Evolutionary conservation across 2,888 invertebrate genomes (phyloP).

Genomic region (Orgyia antiqua): DNA sequence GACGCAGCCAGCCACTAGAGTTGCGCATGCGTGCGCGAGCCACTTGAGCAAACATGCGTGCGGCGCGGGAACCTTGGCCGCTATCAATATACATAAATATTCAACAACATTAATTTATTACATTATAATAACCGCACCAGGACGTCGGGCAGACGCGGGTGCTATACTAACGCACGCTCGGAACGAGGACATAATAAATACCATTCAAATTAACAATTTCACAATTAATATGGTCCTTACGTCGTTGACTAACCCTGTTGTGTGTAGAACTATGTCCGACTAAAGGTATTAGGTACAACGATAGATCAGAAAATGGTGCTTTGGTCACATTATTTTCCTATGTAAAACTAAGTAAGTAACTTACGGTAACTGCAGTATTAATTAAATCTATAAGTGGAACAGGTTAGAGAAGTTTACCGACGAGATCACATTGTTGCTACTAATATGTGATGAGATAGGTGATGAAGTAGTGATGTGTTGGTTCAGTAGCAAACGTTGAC

Average conservation of each 20-base stretch:
- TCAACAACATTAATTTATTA: constrained; percentile 44
- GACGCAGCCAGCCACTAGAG: constrained; percentile 63
- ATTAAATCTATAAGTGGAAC: constrained; percentile 51
- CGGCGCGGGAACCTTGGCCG: constrained; percentile 34
- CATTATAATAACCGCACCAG: constrained; percentile 26
- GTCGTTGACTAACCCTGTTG: constrained; percentile 61
- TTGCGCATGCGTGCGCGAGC: constrained; percentile 60
- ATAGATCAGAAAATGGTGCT: constrained; percentile 55
- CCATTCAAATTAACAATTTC: constrained; percentile 41
- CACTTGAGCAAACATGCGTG: constrained; percentile 63
- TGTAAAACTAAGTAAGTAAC: constrained; percentile 62
- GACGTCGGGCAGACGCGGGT: constrained; percentile 25
- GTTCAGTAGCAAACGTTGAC: constrained; percentile 18
- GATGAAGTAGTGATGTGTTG: constrained; percentile 13
- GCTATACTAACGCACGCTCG: constrained; percentile 34
- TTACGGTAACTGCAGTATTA: constrained; percentile 71
- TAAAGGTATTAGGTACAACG: constrained; percentile 45
- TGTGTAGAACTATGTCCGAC: constrained; percentile 45
- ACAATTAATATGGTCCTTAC: constrained; percentile 55
- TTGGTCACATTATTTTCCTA: constrained; percentile 72
- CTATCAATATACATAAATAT: constrained; percentile 36
- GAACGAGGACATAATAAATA: constrained; percentile 44
- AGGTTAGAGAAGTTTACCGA: constrained; percentile 29
- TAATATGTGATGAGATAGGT: constrained; percentile 12
- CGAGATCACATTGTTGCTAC: constrained; percentile 27